Percentiles rank a stretch among this genome's conserved stretches.
These are phyloP conservation scores for Endotricha flammealis DNA, from an alignment of 2,888 invertebrate genomes.

Conservation along the genomic window DNA sequence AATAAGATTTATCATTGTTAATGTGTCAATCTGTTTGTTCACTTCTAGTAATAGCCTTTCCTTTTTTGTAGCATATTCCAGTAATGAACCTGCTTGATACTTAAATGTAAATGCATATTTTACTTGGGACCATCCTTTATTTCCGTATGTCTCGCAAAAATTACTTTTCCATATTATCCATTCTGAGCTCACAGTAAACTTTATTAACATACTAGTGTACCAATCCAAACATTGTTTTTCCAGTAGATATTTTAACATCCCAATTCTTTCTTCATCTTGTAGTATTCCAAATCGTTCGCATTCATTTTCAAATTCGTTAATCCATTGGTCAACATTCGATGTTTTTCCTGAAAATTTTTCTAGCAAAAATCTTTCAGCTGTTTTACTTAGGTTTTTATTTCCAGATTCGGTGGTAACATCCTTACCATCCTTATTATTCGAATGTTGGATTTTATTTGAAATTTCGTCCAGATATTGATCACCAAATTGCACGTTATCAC, in stretches of 20 bases:
- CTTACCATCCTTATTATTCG: conserved; percentile 22
- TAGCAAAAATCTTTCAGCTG: conserved; percentile 27
- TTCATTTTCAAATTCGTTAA: conserved; percentile 29
- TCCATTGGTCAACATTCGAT: conserved; percentile 26
- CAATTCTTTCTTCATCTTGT: conserved; percentile 25
- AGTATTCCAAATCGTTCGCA: conserved; percentile 22
- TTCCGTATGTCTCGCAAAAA: too few species aligned
- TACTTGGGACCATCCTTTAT: conserved; percentile 13
- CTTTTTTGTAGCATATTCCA: conserved; percentile 15
- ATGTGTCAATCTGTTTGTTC: conserved; percentile 12
- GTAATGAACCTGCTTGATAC: conserved; percentile 11
- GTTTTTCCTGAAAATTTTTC: conserved; percentile 28
- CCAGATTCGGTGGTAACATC: conserved; percentile 10
- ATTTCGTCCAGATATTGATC: conserved; percentile 20
- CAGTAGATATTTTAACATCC: conserved; percentile 24
- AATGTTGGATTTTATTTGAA: conserved; percentile 13
- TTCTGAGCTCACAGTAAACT: conserved; percentile 16
- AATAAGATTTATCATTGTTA: conserved; percentile 15
- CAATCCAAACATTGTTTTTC: conserved; percentile 24
- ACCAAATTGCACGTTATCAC: too few species aligned
- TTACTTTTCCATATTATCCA: conserved; percentile 18
- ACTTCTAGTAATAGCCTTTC: conserved; percentile 14
- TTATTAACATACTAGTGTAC: conserved; percentile 23
- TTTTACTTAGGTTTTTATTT: conserved; percentile 20
- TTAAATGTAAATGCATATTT: conserved; percentile 18